Conservation (phyloP, 2,113 vertebrate species). For the Amblyopsis rosae region DNA sequence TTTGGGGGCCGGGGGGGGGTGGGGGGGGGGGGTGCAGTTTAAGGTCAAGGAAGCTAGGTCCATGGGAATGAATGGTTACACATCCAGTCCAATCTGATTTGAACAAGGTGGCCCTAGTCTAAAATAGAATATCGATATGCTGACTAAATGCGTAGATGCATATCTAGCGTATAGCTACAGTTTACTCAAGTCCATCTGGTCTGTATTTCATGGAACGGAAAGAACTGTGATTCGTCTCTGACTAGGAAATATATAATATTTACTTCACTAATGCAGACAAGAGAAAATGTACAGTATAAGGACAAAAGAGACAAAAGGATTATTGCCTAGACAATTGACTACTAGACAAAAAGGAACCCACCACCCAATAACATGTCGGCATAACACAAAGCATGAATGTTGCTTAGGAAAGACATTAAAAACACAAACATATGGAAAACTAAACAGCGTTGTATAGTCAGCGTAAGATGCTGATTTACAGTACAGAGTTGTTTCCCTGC, state of each 20-base stretch:
- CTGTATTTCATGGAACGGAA: slow-evolving; percentile 15
- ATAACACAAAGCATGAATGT: neutral
- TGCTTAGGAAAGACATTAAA: neutral
- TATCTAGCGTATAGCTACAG: slow-evolving; percentile 11
- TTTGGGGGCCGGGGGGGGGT: slow-evolving; percentile 11
- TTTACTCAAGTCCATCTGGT: slow-evolving; percentile 31
- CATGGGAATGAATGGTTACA: slow-evolving; percentile 7
- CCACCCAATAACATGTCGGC: neutral
- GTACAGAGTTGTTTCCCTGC: neutral
- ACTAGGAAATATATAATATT: slow-evolving; percentile 3
- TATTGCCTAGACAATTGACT: neutral
- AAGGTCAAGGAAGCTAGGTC: slow-evolving; percentile 34
- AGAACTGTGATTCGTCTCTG: slow-evolving; percentile 27
- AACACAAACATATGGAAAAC: neutral
- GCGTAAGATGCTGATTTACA: neutral
- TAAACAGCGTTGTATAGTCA: neutral
- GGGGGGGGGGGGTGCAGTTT: slow-evolving; percentile 9
- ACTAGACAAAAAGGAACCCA: neutral
- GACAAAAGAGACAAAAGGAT: neutral
- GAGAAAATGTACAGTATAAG: neutral
- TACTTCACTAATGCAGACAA: neutral
- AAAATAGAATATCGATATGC: slow-evolving; percentile 8
- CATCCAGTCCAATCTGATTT: neutral
- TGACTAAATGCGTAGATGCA: neutral
- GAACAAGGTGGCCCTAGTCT: slow-evolving; percentile 2